phyloP scores from a whole-genome alignment of 2,113 vertebrate species.

The Entosphenus tridentatus region DNA sequence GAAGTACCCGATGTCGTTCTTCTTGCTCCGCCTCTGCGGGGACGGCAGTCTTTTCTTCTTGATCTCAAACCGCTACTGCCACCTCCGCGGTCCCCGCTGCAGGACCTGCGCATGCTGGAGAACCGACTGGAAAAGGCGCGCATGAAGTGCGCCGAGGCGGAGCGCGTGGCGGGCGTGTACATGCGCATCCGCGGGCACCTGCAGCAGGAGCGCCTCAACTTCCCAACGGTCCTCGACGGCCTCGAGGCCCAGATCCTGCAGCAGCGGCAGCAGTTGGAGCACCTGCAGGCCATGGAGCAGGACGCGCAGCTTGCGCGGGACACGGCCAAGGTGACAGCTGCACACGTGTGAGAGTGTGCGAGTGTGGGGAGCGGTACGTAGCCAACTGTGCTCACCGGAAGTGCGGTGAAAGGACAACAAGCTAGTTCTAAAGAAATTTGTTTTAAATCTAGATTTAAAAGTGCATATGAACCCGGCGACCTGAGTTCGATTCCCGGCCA shows the following conservation, averaged over 20 bases:
- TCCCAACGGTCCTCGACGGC: conserved; percentile 28
- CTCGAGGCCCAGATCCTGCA: conserved; percentile 23
- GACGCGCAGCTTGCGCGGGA: conserved; percentile 30
- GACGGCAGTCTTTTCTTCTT: no score
- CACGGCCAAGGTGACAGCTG: conserved; percentile 26
- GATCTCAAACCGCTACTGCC: no score
- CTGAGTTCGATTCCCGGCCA: no score
- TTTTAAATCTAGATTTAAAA: no score
- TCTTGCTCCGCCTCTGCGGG: no score
- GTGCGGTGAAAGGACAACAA: no score
- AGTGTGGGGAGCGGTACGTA: no score
- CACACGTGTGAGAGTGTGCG: background rate
- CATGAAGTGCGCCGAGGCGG: conserved; percentile 36
- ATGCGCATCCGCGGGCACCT: conserved; percentile 38
- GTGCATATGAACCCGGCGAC: no score
- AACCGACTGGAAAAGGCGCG: conserved; percentile 48
- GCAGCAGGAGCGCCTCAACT: conserved; percentile 46
- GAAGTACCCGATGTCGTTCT: no score
- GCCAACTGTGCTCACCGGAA: no score
- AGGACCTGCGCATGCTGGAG: conserved; percentile 37
- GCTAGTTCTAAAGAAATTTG: no score
- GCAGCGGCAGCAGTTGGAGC: conserved; percentile 25
- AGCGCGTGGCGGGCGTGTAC: conserved; percentile 32
- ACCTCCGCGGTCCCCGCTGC: background rate
- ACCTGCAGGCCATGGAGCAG: conserved; percentile 27